Evolutionary conservation across 2,113 vertebrate species (phyloP).

Genomic region (Riparia riparia): DNA sequence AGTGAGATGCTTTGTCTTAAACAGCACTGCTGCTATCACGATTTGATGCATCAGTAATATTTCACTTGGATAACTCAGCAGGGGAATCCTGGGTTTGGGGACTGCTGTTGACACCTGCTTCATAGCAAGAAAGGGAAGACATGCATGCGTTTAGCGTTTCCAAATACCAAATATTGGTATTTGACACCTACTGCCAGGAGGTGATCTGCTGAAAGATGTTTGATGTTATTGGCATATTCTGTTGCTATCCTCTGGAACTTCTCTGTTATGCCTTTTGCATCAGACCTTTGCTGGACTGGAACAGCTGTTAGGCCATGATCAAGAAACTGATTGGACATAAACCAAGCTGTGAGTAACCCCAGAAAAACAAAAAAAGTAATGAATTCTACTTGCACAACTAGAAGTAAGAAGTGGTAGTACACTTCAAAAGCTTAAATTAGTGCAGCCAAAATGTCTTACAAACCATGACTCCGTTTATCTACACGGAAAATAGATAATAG

Average conservation of each 20-base stretch:
- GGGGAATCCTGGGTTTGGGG: neutral
- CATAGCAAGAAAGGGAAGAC: neutral
- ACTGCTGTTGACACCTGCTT: neutral
- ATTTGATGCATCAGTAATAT: neutral
- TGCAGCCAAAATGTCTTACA: neutral
- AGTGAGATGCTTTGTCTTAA: neutral
- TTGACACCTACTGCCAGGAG: neutral
- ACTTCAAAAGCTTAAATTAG: neutral
- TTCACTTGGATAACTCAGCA: neutral
- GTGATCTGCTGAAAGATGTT: neutral
- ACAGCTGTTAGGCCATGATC: neutral
- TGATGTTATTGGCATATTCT: neutral
- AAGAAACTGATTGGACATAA: neutral
- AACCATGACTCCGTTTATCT: neutral
- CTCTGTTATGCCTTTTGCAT: neutral
- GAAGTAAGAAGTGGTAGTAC: neutral
- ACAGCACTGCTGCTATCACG: neutral
- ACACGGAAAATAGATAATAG: neutral
- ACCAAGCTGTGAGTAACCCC: neutral
- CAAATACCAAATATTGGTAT: neutral
- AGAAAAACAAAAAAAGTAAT: neutral
- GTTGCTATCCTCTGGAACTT: neutral
- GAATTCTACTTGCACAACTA: neutral
- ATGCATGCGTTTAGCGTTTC: rapidly evolving
- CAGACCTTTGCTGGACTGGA: neutral